Conservation (phyloP, 2,797 vertebrate species). For the Xyrichtys novacula region DNA sequence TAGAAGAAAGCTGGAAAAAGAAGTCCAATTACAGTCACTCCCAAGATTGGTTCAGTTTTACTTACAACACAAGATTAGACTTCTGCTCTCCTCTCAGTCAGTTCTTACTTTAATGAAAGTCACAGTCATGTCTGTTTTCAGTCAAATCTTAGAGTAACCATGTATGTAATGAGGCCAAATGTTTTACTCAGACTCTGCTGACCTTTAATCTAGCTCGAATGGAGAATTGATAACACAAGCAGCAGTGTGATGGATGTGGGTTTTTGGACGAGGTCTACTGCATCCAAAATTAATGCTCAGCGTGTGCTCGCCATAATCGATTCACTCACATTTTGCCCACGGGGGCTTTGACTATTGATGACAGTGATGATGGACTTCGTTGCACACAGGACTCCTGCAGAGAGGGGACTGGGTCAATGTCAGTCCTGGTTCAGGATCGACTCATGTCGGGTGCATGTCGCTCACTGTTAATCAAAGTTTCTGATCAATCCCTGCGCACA, state of each 20-base stretch:
- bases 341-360: conserved; percentile 63
- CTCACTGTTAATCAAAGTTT: conserved; percentile 74
- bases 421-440: conserved; percentile 75
- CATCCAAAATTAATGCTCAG: conserved; percentile 42
- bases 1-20: conserved; percentile 6
- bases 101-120: conserved; percentile 7
- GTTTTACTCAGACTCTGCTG: conserved; percentile 47
- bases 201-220: conserved; percentile 60
- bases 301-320: conserved; percentile 55
- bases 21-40: no score
- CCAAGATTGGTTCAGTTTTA: conserved; percentile 11
- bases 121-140: conserved; percentile 25
- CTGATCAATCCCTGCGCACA: conserved; percentile 52
- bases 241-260: conserved; percentile 58
- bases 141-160: conserved; percentile 35
- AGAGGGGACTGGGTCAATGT: conserved; percentile 79
- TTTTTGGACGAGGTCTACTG: conserved; percentile 64
- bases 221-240: conserved; percentile 61
- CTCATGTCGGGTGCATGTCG: conserved; percentile 46
- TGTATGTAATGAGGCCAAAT: conserved; percentile 39
- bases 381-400: conserved; percentile 43
- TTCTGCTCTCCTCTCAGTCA: not conserved
- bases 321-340: conserved; percentile 49
- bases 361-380: conserved; percentile 63
- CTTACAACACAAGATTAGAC: conserved; percentile 14